Base-by-base conservation (phyloP, 2,888 invertebrate species). In the Crepidodera aurea region DNA sequence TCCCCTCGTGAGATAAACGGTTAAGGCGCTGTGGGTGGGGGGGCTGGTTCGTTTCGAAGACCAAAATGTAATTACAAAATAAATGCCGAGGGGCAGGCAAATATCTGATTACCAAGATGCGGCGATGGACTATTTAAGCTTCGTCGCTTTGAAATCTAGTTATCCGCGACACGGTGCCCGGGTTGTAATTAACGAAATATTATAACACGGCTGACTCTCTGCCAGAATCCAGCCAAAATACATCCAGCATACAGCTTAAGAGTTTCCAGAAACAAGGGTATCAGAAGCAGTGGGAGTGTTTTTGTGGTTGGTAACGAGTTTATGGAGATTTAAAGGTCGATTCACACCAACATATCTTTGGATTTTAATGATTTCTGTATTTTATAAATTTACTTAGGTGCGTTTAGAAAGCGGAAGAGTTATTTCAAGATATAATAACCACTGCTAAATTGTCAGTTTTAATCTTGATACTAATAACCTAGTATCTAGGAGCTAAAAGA, bases 111-210 rank as follows among this genome's bases (percentile, higher is more conserved):
- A 79, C 77, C 70, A 72, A 75, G 75, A 75, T 72, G 75, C 75
- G 75, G 74, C 71, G 75, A 75, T 48, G 62, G 60, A 65, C 67
- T 65, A 55, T 65, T 67, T 73, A 76, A 75, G 77, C 79, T 75
- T 72, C 78, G 78, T 74, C 78, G 79, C 79, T 79, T 78, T 78
- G 77, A 80, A 80, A 80, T 80, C 77, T 75, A 77, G 79, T 80
- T 80, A 80, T 64, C 65, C 71, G 70, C 72, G 76, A 75, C 73
- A 75, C 77, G 78, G 77, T 76, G 76, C 75, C 77, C 78, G 74
- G 77, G 74, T 77, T 72, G 75, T 80, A 79, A 81, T 81, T 81
- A 81, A 80, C 79, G 78, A 79, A 80, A 80, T 80, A 80, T 79
- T 79, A 76, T 77, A 72, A 64, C 54, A 29, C 55, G 12, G 55